These are phyloP conservation scores for Tetragonula clypearis DNA, from an alignment of 1,140 invertebrate species.

Conservation along the genomic window DNA sequence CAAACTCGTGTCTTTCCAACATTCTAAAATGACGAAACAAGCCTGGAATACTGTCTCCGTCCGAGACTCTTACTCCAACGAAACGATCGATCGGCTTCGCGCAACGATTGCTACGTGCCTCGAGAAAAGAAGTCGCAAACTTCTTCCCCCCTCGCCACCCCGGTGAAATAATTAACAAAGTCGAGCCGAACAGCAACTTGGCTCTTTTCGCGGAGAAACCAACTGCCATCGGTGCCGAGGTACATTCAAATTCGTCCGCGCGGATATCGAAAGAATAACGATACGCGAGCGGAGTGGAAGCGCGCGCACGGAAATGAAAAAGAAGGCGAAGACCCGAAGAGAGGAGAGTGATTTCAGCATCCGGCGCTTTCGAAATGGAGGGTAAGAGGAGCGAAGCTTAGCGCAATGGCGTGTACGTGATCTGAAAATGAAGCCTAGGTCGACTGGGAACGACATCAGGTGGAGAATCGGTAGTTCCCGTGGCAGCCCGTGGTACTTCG, in stretches of 20 bases:
- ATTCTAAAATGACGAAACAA: not conserved
- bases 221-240: no score
- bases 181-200: not conserved
- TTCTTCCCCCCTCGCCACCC: no score
- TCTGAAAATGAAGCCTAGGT: slow-evolving; percentile 47
- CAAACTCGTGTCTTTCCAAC: no score
- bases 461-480: slow-evolving; percentile 28
- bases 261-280: not conserved
- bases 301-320: not conserved
- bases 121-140: not conserved
- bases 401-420: slow-evolving; percentile 48
- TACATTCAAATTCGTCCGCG: not conserved
- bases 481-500: not conserved
- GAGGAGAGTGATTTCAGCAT: slow-evolving; percentile 38
- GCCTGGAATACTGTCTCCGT: not conserved
- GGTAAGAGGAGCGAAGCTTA: slow-evolving; percentile 43
- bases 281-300: not conserved
- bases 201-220: not conserved
- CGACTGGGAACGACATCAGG: slow-evolving; percentile 5
- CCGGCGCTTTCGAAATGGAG: slow-evolving; percentile 32
- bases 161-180: not conserved
- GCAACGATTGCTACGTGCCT: no score
- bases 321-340: not conserved
- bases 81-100: not conserved
- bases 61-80: not conserved